Base-by-base conservation (phyloP, 2,888 invertebrate species). In the Hirudinaria manillensis region DNA sequence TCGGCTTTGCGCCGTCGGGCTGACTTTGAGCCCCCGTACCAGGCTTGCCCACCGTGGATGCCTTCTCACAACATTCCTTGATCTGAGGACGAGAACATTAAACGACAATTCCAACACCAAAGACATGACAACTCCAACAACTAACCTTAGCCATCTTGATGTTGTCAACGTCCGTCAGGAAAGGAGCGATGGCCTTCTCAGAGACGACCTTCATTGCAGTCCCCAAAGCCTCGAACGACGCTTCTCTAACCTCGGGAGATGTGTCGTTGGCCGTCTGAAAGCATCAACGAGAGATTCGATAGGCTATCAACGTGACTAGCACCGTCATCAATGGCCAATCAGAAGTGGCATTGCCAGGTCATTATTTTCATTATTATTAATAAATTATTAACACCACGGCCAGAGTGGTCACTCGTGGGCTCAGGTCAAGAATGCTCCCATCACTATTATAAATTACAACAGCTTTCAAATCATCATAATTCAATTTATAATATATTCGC, bases 31-130 rank as follows among this genome's bases (percentile, higher is more conserved):
- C 80, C 38, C 56, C 73, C 0, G 82, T 81, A 74, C 81, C 81
- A 74, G 80, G 81, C 45, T 82, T 81, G 78, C 83, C 83, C 36
- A 83, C 77, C n/a, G 84, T 77, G 72, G 93, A 92, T 53, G 94
- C 94, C 86, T 95, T 96, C 72, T 97, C 95, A 80, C 91, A 91
- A 82, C 90, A 92, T 84, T 98, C 98, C 85, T 93, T 94, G 70
- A 98, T 86, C 85, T 85, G 78, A 13, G 4, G 16, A 2, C 51
- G 24, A 71, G 10, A 21, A 51, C 0, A 38, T 45, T 3, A 36
- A 71, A 34, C 24, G 51, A 36, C 51, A 45, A n/a, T 45, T 34
- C 1, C 51, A 71, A 51, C 38, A 21, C 7, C 7, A 45, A 72
- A 34, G 10, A 19, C n/a, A n/a, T n/a, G n/a, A n/a, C n/a, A 72